Evolutionary conservation across 1,140 invertebrate species (phyloP), one percentile per base, ranked within the genome.

Genomic region (Propsilocerus akamusi): DNA sequence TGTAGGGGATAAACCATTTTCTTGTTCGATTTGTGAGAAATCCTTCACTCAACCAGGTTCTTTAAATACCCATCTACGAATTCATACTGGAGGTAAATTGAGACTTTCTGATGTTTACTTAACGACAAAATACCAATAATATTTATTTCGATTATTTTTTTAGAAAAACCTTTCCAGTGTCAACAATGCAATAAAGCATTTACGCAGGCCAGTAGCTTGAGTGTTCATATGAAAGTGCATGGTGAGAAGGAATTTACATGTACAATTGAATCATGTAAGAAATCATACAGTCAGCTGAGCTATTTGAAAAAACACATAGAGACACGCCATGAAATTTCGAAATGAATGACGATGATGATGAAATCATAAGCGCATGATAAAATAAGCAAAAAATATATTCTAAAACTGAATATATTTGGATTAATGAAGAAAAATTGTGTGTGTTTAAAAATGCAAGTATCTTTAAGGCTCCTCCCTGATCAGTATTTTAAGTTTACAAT

Each of bases 51-150:
- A 78, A 68, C 77, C 76, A 54, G 76, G 74, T 25, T 68, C 68
- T 7, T 54, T 74, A 65, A 87, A 80, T 32, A 75, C 88, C 26
- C 91, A 94, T 58, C 77, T 89, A 70, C 76, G 78, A 28, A 80
- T 81, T 23, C 84, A 88, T 56, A 65, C 68, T 1, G 71, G 77
- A 5, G 66, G 68, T 26, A 60, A 63, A 6, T n/a, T 5, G 24
- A 22, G 24, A n/a, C n/a, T 49, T 6, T 32, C 22, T 5, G 28
- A 22, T 28, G 26, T 26, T 8, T 48, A n/a, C 28, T 10, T 10
- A 48, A 48, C 22, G 6, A 48, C 10, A 23, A 30, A 28, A 25
- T 22, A 23, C 14, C 17, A 5, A 28, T 48, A 28, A 8, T 10
- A 26, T 12, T 48, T 14, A 23, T 7, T 30, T 12, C 10, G 11